A percentile compares a stretch with the other conserved stretches of the same genome.
Conservation (phyloP, 2,888 invertebrate species). For the Chloromyia formosa region DNA sequence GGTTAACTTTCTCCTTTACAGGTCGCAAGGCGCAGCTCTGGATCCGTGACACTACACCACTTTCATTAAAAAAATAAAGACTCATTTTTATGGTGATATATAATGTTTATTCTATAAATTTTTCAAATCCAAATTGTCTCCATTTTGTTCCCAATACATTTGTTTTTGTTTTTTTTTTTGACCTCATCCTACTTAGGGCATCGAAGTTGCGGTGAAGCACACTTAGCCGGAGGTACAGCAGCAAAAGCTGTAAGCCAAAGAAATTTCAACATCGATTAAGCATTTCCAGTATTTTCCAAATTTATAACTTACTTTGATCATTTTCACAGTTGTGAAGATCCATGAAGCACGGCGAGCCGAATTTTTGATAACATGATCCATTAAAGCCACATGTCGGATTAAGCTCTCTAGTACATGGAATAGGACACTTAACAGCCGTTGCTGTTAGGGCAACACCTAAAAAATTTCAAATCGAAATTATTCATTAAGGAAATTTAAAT, state of each 20-base stretch:
- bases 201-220: neutral
- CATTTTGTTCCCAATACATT: no score
- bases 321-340: slow-evolving; percentile 16
- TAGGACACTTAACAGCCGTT: slow-evolving; percentile 3
- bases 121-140: no score
- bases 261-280: neutral
- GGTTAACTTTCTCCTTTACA: no score
- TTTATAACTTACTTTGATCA: neutral
- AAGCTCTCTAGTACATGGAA: slow-evolving; percentile 16
- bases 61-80: no score
- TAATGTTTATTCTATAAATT: no score
- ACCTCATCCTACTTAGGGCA: slow-evolving; percentile 6
- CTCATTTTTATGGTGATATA: no score
- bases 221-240: slow-evolving; percentile 8
- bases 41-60: no score
- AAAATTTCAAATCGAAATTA: neutral
- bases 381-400: slow-evolving; percentile 26
- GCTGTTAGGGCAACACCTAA: neutral
- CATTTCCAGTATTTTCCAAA: neutral
- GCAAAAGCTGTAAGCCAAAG: slow-evolving; percentile 19
- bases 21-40: no score
- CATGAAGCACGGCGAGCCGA: slow-evolving; percentile 30
- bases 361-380: slow-evolving; percentile 13
- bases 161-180: no score
- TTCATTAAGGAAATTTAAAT: neutral